A percentile compares a stretch with the other conserved stretches of the same genome.
Conservation (phyloP, 2,113 vertebrate species). For the Spizaetus ornatus region DNA sequence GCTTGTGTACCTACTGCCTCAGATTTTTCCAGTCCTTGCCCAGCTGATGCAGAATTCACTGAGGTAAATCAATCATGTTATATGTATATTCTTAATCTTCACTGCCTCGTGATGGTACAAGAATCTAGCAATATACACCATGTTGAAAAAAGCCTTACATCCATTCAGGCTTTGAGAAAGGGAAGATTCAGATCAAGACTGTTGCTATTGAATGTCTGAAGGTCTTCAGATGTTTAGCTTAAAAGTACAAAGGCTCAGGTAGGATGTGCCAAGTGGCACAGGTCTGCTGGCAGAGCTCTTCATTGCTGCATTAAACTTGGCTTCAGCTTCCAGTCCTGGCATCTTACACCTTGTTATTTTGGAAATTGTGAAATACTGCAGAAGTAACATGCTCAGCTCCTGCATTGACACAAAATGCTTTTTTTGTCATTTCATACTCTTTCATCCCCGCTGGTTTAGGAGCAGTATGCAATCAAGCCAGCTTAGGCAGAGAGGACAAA, state of each 20-base stretch:
- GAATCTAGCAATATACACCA: neutral
- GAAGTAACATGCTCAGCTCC: neutral
- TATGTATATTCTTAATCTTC: neutral
- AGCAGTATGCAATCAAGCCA: neutral
- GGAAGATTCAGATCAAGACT: neutral
- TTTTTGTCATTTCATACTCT: neutral
- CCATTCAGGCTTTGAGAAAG: neutral
- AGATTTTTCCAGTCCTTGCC: conserved; percentile 89
- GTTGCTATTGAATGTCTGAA: neutral
- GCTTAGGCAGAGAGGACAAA: neutral
- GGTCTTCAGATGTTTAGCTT: neutral
- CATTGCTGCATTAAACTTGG: neutral
- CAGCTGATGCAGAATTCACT: conserved; percentile 80
- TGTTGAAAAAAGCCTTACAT: neutral
- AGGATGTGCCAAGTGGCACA: neutral
- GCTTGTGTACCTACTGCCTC: conserved; percentile 82
- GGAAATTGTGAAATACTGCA: neutral
- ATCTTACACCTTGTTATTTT: neutral
- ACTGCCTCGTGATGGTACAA: neutral
- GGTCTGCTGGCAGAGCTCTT: neutral
- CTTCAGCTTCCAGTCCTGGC: neutral
- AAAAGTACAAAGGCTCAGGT: neutral
- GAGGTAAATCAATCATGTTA: conserved; percentile 75
- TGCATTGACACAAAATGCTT: neutral
- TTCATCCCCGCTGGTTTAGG: neutral